Conservation (phyloP, 2,888 invertebrate species). For the Onchidella celtica region DNA sequence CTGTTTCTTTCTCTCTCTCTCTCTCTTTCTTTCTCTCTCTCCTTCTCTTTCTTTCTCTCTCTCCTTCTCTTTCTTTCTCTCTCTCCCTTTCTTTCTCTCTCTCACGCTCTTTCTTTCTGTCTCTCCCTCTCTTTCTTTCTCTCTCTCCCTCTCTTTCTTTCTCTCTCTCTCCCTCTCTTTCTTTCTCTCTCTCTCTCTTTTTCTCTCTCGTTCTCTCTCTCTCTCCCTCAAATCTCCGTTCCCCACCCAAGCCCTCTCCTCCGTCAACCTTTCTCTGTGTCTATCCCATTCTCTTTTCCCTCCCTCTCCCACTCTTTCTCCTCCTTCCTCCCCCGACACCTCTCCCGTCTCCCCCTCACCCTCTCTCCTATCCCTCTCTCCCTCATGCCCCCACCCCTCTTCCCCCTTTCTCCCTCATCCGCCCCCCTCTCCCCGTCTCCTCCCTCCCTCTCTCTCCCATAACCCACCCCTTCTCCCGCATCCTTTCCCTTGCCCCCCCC, state of each 20-base stretch:
- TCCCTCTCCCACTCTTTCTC: neutral
- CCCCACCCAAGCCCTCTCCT: neutral
- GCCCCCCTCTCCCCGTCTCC: too few species aligned
- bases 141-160: neutral
- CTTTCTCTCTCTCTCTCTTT: neutral
- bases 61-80: constrained; percentile 4
- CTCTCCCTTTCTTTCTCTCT: neutral
- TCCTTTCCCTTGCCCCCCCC: too few species aligned
- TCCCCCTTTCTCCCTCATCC: neutral
- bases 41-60: neutral
- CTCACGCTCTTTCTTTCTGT: neutral
- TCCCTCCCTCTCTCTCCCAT: neutral
- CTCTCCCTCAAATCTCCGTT: too few species aligned
- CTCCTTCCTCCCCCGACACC: neutral
- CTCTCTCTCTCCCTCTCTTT: neutral
- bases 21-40: neutral
- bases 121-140: neutral
- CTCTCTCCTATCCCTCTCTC: neutral
- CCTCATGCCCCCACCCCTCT: too few species aligned
- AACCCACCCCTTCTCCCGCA: too few species aligned
- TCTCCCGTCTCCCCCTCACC: neutral
- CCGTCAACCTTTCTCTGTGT: neutral
- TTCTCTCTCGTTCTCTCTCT: neutral
- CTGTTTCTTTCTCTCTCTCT: neutral
- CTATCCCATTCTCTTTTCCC: neutral